Evolutionary conservation across 2,797 vertebrate species (phyloP), one percentile per base, ranked within the genome.

Genomic region (Pampus argenteus): DNA sequence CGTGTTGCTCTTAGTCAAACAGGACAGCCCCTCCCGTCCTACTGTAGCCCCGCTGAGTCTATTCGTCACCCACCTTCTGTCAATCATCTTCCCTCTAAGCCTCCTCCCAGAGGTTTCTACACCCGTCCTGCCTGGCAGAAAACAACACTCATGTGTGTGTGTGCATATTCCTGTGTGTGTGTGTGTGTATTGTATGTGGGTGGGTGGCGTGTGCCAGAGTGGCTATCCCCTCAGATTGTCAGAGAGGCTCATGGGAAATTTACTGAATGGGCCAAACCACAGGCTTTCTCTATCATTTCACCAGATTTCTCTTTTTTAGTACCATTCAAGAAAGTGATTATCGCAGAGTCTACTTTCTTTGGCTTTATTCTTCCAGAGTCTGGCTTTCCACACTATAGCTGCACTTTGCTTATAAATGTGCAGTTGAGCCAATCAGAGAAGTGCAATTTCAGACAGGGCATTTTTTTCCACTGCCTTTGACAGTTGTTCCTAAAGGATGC

Each of bases 271-370:
- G 89, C 88, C 86, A 94, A 94, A 93, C 91, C 93, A 75, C 92
- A 94, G 81, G 80, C 87, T 91, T 89, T 91, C 91, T 93, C 89
- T 92, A 91, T 94, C 89, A 93, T 94, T 94, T 94, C 84, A 94
- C 89, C 82, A 91, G 82, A 89, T 93, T 92, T 92, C 82, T 83
- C 77, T 86, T 88, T 89, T 92, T 91, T 78, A 65, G 83, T 74
- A 69, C 79, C 84, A 86, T 91, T 91, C 84, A 89, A 92, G 81
- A 86, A 89, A 78, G 86, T 80, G 76, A 88, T 89, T 89, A 85
- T 81, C 79, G 74, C 81, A 88, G 73, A 71, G 51, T 29, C 59
- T 82, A 79, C 83, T 79, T 87, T 88, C 68, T 79, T 71, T 84
- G 71, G 60, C 51, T 86, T 82, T 66, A 66, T 79, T 80, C 60